A percentile compares a stretch with the other conserved stretches of the same genome.
Evolutionary conservation across 2,797 vertebrate species (phyloP).

Genomic region (Alosa sapidissima): DNA sequence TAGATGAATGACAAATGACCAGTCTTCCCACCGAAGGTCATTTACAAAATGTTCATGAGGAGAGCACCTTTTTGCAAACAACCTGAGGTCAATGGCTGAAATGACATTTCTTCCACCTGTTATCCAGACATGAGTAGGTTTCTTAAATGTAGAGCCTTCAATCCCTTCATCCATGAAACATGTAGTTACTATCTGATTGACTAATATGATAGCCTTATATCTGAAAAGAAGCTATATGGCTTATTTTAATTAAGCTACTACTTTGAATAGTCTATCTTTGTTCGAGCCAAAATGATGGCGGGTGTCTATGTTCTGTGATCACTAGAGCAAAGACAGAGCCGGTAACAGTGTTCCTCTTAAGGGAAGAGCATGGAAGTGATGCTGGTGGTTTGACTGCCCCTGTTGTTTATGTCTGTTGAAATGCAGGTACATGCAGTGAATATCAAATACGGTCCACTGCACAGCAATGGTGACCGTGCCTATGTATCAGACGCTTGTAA

Average conservation of each 20-base stretch:
- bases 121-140: not conserved
- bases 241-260: too few relatives aligned
- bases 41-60: constrained; percentile 3
- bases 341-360: not conserved
- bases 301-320: not conserved
- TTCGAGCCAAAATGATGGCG: not conserved
- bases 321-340: not conserved
- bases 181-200: not conserved
- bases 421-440: not conserved
- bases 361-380: not conserved
- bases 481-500: not conserved
- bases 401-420: constrained; percentile 11
- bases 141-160: not conserved
- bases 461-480: not conserved
- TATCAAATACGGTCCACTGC: constrained; percentile 3
- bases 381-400: not conserved
- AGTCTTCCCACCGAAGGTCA: not conserved
- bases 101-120: not conserved
- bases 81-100: not conserved
- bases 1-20: not conserved
- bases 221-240: not conserved
- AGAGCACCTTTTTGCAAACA: not conserved
- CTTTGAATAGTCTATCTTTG: too few relatives aligned
- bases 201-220: not conserved
- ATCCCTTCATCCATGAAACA: not conserved